phyloP scores from a whole-genome alignment of 1,140 invertebrate species.

The Drosophila erecta region DNA sequence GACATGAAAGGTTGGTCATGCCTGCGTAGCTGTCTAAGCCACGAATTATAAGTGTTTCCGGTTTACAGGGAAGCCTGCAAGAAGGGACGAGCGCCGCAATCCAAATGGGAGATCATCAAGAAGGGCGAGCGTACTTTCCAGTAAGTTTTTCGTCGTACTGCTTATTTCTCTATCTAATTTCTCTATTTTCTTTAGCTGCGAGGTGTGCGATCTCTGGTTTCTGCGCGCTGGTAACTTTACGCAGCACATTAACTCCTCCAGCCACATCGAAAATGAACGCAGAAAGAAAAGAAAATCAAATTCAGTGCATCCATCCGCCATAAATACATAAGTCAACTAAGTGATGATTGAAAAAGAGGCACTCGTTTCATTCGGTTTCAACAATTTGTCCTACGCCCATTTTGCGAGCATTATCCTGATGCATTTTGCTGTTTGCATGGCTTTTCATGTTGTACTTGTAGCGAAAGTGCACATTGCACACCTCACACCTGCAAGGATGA shows the following conservation, averaged over 20 bases:
- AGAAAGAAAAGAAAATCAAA: slow-evolving; percentile 41
- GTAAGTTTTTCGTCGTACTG: slow-evolving; percentile 29
- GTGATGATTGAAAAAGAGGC: slow-evolving; percentile 12
- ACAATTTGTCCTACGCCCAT: not conserved
- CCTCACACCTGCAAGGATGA: slow-evolving; percentile 44
- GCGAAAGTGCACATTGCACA: slow-evolving; percentile 56
- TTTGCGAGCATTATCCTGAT: slow-evolving; percentile 48
- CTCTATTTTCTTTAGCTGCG: slow-evolving; percentile 31
- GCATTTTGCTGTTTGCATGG: slow-evolving; percentile 61
- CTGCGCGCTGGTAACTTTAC: slow-evolving; percentile 67
- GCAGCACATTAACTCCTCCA: slow-evolving; percentile 61
- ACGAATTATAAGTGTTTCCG: not conserved
- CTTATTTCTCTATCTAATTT: not conserved
- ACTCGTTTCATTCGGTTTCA: slow-evolving; percentile 14
- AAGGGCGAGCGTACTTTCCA: slow-evolving; percentile 72
- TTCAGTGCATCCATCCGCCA: not conserved
- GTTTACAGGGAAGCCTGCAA: slow-evolving; percentile 62
- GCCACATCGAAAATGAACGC: slow-evolving; percentile 57
- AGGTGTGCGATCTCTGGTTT: slow-evolving; percentile 71
- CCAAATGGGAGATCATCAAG: slow-evolving; percentile 68
- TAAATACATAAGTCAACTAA: slow-evolving; percentile 21
- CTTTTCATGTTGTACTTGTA: slow-evolving; percentile 65
- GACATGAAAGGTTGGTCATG: slow-evolving; percentile 56
- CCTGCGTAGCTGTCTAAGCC: no score
- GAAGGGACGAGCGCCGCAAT: slow-evolving; percentile 67